These are phyloP conservation scores for Cirrhinus mrigala DNA, from an alignment of 2,797 vertebrate genomes.

Conservation along the genomic window DNA sequence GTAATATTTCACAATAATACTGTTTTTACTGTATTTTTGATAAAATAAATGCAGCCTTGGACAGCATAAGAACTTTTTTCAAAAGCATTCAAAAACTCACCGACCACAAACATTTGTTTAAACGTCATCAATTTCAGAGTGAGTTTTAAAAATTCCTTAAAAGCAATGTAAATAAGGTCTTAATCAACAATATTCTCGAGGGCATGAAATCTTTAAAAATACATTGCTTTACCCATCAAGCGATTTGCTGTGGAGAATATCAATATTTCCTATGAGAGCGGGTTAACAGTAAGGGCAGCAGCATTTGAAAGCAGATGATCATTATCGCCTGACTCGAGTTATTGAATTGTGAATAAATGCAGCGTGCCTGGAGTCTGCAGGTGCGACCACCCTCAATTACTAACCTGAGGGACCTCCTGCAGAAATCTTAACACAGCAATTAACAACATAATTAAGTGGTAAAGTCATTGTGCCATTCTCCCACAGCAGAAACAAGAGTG, in stretches of 20 bases:
- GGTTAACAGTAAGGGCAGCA: constrained; percentile 51
- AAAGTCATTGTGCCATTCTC: constrained; percentile 78
- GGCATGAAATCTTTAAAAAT: constrained; percentile 33
- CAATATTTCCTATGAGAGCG: constrained; percentile 23
- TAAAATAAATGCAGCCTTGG: neutral
- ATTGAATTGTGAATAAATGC: constrained; percentile 81
- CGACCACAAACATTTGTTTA: constrained; percentile 7
- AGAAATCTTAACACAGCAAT: constrained; percentile 85
- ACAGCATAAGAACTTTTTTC: neutral
- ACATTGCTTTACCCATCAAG: constrained; percentile 38
- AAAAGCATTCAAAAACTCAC: neutral
- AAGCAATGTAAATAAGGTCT: constrained; percentile 39
- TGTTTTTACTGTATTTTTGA: neutral
- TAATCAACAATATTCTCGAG: constrained; percentile 39
- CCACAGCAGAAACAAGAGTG: constrained; percentile 77
- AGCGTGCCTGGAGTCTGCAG: constrained; percentile 77
- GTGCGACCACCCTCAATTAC: constrained; percentile 83
- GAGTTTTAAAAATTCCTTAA: constrained; percentile 24
- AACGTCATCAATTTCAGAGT: neutral
- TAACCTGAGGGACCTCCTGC: constrained; percentile 79
- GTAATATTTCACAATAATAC: neutral
- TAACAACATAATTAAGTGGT: constrained; percentile 88
- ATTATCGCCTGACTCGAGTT: constrained; percentile 67
- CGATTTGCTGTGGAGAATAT: constrained; percentile 32
- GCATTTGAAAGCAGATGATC: constrained; percentile 42